Conservation (phyloP, 2,797 vertebrate species). For the Takifugu rubripes region DNA sequence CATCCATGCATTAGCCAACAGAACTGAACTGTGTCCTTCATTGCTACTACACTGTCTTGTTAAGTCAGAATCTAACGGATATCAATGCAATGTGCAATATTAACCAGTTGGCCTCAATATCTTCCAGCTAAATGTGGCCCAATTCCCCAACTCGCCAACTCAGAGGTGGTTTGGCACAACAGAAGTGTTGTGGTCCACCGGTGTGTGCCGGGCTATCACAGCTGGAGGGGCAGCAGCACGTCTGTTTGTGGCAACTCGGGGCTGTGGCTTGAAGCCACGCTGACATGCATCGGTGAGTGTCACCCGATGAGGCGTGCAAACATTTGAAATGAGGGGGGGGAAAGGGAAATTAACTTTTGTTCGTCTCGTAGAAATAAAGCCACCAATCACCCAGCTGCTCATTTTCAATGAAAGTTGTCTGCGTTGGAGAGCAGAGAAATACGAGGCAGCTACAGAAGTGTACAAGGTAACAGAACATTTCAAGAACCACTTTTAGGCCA, state of each 20-base stretch:
- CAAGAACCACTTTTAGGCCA: not conserved
- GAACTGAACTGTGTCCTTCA: too few species aligned
- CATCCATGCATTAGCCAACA: too few species aligned
- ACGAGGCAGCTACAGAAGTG: constrained; percentile 57
- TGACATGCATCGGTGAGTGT: constrained; percentile 68
- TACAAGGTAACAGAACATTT: constrained; percentile 61
- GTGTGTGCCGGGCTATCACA: constrained; percentile 78
- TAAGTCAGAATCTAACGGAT: too few species aligned
- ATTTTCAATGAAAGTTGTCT: constrained; percentile 71
- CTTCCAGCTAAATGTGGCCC: constrained; percentile 79
- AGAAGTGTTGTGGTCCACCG: constrained; percentile 73
- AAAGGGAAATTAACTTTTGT: not conserved
- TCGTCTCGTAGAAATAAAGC: constrained; percentile 64
- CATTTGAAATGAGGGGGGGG: not conserved
- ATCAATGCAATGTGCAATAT: too few species aligned
- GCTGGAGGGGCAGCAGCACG: constrained; percentile 67
- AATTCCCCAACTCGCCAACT: constrained; percentile 61
- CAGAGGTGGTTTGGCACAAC: constrained; percentile 77
- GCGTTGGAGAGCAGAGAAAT: constrained; percentile 71
- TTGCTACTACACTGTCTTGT: too few species aligned
- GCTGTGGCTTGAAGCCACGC: constrained; percentile 72
- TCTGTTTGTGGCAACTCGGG: constrained; percentile 75
- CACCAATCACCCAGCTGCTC: constrained; percentile 53
- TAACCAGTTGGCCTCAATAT: not conserved
- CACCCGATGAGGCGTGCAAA: not conserved